Evolutionary conservation across 2,797 vertebrate species (phyloP), one percentile per base, ranked within the genome.

Genomic region (Apogon hyalosoma): DNA sequence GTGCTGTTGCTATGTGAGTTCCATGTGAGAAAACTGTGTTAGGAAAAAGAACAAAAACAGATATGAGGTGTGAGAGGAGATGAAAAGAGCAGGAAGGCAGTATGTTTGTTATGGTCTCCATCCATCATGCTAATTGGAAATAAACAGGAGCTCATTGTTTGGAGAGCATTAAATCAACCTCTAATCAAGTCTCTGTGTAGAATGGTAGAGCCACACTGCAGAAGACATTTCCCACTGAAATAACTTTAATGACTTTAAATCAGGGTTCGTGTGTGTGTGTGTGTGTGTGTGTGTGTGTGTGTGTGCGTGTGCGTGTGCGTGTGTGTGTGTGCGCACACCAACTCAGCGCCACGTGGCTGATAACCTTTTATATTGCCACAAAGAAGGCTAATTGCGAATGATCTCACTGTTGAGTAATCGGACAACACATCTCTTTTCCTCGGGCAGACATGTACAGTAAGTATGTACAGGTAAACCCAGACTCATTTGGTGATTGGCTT

Each of bases 81-180:
- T 24, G 12, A 14, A n/a, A 18, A 45, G 33, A 43, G 43, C 36
- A 64, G 58, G 64, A 65, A 53, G 51, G 71, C 56, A 53, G 33
- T 42, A 77, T 57, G 64, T 84, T 80, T 75, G 74, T 81, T 85
- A 86, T 61, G 58, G 75, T 84, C 77, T 69, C 80, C 73, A 88
- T 89, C 81, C 76, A 90, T 93, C 88, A 81, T 54, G 42, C 72
- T 91, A 90, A 94, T 88, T 90, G 85, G 82, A 90, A 90, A 88
- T 85, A 87, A 89, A 90, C 79, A 88, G 69, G 49, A 79, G 61
- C 54, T 82, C 57, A 82, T 89, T 91, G 88, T 90, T 91, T 83
- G 68, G 73, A 86, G 80, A 79, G 81, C 73, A 82, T 86, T 87
- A 87, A 88, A 90, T 90, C 88, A 90, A 86, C 73, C 58, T 75